Evolutionary conservation across 2,113 vertebrate genomes (phyloP).

Genomic region (Apodemus sylvaticus): DNA sequence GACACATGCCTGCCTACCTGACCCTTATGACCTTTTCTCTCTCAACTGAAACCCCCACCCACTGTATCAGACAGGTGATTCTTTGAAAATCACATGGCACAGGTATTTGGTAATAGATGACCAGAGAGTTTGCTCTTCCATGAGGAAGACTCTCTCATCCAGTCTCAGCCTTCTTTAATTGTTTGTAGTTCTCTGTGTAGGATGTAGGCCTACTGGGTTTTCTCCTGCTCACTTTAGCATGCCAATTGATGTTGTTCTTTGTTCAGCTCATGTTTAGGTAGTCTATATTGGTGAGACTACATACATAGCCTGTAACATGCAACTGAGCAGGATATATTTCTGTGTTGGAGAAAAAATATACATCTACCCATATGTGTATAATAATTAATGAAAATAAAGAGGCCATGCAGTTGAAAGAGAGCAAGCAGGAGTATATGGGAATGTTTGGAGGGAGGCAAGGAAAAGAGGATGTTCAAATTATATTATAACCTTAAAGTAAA

Average conservation of each 20-base stretch:
- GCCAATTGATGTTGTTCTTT: not conserved
- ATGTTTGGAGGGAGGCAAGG: not conserved
- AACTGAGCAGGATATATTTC: not conserved
- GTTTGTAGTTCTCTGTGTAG: not conserved
- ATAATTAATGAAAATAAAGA: not conserved
- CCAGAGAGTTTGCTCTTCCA: not conserved
- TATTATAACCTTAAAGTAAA: not conserved
- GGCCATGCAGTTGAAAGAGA: not conserved
- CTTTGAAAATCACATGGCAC: not conserved
- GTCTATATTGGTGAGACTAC: not conserved
- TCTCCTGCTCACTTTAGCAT: no score
- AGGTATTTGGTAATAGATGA: not conserved
- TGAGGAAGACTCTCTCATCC: not conserved
- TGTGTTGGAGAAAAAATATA: not conserved
- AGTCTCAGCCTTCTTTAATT: not conserved
- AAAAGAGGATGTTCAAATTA: not conserved
- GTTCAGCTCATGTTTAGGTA: not conserved
- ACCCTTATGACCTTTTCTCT: not conserved
- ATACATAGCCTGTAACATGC: not conserved
- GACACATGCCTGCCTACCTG: fast-evolving
- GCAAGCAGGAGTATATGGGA: not conserved
- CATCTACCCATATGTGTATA: not conserved
- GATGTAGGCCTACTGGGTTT: not conserved
- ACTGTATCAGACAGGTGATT: not conserved
- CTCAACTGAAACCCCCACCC: fast-evolving